A percentile compares a stretch with the other conserved stretches of the same genome.
Evolutionary conservation across 2,113 vertebrate genomes (phyloP).

Genomic region (Mormoops blainvillei): DNA sequence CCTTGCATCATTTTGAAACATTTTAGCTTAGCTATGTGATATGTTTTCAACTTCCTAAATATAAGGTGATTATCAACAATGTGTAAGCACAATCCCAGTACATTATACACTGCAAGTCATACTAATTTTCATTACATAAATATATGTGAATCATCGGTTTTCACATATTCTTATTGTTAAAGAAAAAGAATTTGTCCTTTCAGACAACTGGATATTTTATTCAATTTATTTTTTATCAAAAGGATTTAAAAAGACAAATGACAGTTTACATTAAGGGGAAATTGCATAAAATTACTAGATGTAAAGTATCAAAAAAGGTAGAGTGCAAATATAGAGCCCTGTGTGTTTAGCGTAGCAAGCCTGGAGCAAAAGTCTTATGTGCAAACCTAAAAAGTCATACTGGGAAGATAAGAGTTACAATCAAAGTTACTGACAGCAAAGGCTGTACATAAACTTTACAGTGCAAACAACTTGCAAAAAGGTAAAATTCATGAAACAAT

Average conservation of each 20-base stretch:
- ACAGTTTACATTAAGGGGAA: conserved; percentile 17
- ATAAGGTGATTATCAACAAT: neutral
- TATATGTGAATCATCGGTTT: neutral
- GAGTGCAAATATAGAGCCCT: neutral
- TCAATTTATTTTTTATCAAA: conserved; percentile 36
- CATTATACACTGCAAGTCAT: neutral
- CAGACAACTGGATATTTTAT: neutral
- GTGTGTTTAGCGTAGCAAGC: neutral
- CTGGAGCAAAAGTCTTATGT: neutral
- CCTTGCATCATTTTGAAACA: neutral
- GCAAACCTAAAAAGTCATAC: neutral
- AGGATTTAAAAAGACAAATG: conserved; percentile 23
- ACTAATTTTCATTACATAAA: neutral
- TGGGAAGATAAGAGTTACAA: neutral
- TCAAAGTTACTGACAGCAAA: conserved; percentile 11
- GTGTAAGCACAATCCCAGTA: neutral
- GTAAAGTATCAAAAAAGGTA: neutral
- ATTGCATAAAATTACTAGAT: conserved; percentile 27
- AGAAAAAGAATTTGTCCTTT: neutral
- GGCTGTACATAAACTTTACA: neutral
- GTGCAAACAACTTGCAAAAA: neutral
- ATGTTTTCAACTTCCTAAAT: neutral
- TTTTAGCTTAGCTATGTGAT: neutral
- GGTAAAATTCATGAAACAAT: neutral
- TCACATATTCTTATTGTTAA: neutral